Conservation (phyloP, 2,888 invertebrate species). For the Nowickia ferox region DNA sequence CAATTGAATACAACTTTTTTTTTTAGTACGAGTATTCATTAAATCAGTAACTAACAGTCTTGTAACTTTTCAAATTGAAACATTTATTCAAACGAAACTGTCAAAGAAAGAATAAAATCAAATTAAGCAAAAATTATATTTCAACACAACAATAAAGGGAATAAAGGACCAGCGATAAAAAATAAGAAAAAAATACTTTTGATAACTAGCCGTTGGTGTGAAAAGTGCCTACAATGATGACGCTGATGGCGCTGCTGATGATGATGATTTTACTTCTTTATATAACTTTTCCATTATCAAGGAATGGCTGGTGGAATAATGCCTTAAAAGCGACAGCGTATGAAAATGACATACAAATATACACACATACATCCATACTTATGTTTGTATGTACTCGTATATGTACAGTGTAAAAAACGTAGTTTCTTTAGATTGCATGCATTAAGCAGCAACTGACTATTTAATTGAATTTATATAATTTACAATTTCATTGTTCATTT, state of each 20-base stretch:
- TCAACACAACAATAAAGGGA: not conserved
- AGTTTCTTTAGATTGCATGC: conserved; percentile 1
- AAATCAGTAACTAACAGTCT: conserved; percentile 14
- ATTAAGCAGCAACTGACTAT: not conserved
- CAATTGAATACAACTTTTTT: conserved; percentile 5
- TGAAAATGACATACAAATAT: conserved; percentile 15
- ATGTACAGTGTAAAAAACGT: not conserved
- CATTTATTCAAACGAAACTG: not conserved
- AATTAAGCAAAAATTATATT: conserved; percentile 17
- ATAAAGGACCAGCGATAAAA: not conserved
- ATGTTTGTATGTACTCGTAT: too few species aligned
- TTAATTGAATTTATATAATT: conserved; percentile 44
- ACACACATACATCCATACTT: too few species aligned
- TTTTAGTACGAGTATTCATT: conserved; percentile 31
- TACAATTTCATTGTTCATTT: conserved; percentile 59
- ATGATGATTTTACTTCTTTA: conserved; percentile 5
- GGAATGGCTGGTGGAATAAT: not conserved
- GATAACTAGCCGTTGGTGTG: conserved; percentile 30
- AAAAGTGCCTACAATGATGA: conserved; percentile 13
- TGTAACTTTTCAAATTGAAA: not conserved
- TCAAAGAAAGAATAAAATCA: not conserved
- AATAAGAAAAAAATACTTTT: not conserved
- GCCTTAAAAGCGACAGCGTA: conserved; percentile 42
- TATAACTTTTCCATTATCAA: not conserved
- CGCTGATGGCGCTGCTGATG: not conserved